Evolutionary conservation across 2,797 vertebrate species (phyloP).

Genomic region (Eospalax fontanierii): DNA sequence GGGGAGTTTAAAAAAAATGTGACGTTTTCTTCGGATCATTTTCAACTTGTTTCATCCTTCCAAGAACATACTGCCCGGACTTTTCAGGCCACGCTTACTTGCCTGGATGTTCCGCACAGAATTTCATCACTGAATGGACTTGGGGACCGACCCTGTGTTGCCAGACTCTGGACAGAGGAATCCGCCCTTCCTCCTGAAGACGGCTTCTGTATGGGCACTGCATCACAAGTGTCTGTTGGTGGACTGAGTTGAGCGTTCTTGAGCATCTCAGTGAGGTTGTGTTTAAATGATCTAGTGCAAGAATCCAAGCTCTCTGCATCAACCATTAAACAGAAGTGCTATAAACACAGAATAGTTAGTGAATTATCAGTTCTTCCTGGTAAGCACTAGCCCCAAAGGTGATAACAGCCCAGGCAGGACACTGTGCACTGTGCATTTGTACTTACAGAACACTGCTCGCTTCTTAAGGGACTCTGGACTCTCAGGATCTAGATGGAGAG

Average conservation of each 20-base stretch:
- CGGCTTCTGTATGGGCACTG: not conserved
- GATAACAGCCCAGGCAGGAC: conserved; percentile 9
- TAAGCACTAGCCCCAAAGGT: not conserved
- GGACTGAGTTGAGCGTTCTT: not conserved
- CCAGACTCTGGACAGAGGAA: not conserved
- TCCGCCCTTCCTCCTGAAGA: not conserved
- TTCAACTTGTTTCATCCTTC: conserved; percentile 8
- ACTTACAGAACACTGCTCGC: not conserved
- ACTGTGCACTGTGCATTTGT: not conserved
- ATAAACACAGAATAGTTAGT: not conserved
- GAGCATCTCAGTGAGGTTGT: not conserved
- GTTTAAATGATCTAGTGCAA: not conserved
- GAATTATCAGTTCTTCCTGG: not conserved
- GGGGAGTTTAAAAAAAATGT: not conserved
- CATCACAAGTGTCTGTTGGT: conserved; percentile 24
- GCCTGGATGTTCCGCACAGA: not conserved
- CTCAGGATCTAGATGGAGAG: too few species aligned
- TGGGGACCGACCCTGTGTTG: not conserved
- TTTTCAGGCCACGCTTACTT: not conserved
- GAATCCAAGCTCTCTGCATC: not conserved
- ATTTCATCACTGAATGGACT: not conserved
- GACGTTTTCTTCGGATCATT: not conserved
- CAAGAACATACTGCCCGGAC: not conserved
- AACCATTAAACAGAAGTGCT: not conserved
- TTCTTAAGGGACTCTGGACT: not conserved